Conservation (phyloP, 1,140 invertebrate genomes). For the Bombus pascuorum region DNA sequence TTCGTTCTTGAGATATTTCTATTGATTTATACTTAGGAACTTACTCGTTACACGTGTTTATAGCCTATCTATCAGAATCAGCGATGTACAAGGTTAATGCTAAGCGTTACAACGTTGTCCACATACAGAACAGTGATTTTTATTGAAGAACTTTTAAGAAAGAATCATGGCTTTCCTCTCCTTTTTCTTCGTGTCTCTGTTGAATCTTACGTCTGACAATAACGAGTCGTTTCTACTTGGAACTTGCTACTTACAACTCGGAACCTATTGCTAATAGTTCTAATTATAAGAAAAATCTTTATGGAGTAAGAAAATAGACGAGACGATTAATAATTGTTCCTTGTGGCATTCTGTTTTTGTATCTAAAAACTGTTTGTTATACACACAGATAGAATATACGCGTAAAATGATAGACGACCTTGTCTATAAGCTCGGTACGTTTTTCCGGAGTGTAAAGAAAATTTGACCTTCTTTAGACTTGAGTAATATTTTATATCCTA, state of each 20-base stretch:
- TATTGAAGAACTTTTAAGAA: background rate
- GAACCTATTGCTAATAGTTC: too few species aligned
- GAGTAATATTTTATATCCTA: constrained; percentile 56
- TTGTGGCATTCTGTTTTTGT: too few species aligned
- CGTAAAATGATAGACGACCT: background rate
- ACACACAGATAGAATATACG: background rate
- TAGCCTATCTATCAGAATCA: constrained; percentile 25
- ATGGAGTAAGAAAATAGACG: too few species aligned
- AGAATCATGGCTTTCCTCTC: too few species aligned
- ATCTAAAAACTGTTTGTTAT: background rate
- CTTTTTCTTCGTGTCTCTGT: background rate
- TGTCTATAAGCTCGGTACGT: background rate
- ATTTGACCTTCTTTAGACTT: constrained; percentile 63
- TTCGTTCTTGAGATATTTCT: constrained; percentile 20
- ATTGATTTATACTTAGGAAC: constrained; percentile 44
- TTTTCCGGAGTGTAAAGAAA: constrained; percentile 18
- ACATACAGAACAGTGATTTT: background rate
- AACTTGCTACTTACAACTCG: background rate
- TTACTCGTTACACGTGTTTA: constrained; percentile 26
- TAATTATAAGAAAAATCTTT: too few species aligned
- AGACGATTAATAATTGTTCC: too few species aligned
- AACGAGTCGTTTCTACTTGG: background rate
- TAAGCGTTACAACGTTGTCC: constrained; percentile 40
- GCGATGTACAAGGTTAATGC: constrained; percentile 55
- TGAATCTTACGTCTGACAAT: background rate